Conservation (phyloP, 2,113 vertebrate species). For the Anguilla rostrata region DNA sequence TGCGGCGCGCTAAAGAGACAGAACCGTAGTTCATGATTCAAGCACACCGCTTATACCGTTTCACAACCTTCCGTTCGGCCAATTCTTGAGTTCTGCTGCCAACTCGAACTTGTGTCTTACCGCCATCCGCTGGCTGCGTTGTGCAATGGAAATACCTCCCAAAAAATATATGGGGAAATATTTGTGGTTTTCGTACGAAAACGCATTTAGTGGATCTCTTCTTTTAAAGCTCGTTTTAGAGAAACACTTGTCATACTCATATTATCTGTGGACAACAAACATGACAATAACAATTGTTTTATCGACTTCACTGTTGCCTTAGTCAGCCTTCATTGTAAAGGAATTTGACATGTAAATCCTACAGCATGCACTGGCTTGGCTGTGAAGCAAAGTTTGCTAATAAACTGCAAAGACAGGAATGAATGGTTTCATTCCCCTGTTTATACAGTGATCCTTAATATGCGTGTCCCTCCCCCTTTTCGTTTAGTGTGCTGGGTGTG, state of each 20-base stretch:
- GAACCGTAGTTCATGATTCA: neutral
- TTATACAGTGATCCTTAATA: conserved; percentile 10
- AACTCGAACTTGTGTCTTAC: conserved; percentile 31
- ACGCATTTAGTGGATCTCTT: neutral
- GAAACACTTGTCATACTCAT: neutral
- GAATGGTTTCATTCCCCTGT: conserved; percentile 11
- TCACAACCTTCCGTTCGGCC: neutral
- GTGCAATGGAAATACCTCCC: neutral
- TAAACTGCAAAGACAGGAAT: neutral
- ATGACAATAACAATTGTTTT: neutral
- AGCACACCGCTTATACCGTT: neutral
- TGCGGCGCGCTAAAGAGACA: conserved; percentile 27
- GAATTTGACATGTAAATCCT: neutral
- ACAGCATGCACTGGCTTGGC: neutral
- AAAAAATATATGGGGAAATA: neutral
- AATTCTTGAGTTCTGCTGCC: neutral
- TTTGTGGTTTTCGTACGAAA: neutral
- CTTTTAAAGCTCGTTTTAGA: neutral
- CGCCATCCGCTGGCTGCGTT: conserved; percentile 41
- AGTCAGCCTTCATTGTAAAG: neutral
- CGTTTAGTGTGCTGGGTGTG: conserved; percentile 62
- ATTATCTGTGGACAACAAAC: neutral
- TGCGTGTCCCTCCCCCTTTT: conserved; percentile 20
- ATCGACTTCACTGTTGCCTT: neutral
- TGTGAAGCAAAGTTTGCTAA: neutral